Evolutionary conservation across 1,140 invertebrate genomes (phyloP).

Genomic region (Bicyclus anynana): DNA sequence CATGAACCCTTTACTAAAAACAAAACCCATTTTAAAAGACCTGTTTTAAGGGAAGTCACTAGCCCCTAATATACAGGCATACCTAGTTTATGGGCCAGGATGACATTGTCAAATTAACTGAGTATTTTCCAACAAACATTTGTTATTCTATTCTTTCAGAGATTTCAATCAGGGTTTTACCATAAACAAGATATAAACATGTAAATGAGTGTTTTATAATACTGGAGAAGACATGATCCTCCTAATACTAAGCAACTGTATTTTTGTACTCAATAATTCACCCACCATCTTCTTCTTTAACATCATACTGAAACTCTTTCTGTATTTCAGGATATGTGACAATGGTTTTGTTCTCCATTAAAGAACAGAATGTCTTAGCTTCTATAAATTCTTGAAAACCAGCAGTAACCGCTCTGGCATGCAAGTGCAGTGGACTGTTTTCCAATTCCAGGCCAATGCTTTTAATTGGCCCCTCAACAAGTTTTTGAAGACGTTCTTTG

Average conservation of each 20-base stretch:
- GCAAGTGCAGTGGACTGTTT: slow-evolving; percentile 85
- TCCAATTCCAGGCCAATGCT: slow-evolving; percentile 85
- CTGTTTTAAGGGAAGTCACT: no score
- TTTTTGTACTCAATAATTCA: neutral
- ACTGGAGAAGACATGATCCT: no score
- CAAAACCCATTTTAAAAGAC: no score
- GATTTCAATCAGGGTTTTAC: no score
- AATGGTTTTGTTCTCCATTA: slow-evolving; percentile 53
- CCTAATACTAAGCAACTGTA: neutral
- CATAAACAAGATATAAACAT: no score
- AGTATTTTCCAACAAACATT: no score
- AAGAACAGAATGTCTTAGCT: slow-evolving; percentile 79
- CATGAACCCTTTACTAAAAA: no score
- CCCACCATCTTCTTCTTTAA: slow-evolving; percentile 20
- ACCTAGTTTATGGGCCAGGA: no score
- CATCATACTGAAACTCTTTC: slow-evolving; percentile 42
- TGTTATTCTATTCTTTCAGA: no score
- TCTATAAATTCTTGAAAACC: slow-evolving; percentile 94
- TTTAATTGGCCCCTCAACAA: slow-evolving; percentile 81
- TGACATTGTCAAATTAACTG: no score
- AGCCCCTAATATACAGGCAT: no score
- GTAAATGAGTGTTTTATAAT: no score
- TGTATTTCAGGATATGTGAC: slow-evolving; percentile 54
- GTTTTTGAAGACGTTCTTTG: slow-evolving; percentile 79
- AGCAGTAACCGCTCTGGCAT: slow-evolving; percentile 84